Evolutionary conservation across 2,888 invertebrate genomes (phyloP).

Genomic region (Automeris io): DNA sequence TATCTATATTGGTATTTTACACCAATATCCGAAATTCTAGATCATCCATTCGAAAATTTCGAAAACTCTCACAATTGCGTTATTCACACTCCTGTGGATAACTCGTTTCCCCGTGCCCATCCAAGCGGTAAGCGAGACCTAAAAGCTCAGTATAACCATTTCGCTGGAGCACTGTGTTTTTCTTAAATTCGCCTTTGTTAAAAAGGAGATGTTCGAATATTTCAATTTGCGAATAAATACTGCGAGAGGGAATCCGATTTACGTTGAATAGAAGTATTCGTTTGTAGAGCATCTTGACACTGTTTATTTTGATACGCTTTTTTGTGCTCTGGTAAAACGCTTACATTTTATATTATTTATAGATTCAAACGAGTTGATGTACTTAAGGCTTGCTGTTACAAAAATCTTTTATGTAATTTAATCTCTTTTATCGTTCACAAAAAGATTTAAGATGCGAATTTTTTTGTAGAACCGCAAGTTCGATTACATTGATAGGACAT

Average conservation of each 20-base stretch:
- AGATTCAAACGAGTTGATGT: too few species aligned
- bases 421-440: too few species aligned
- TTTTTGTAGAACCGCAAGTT: too few species aligned
- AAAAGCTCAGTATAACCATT: neutral
- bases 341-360: neutral
- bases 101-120: neutral
- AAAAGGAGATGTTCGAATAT: constrained; percentile 1
- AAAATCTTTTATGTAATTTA: too few species aligned
- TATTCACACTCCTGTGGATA: neutral
- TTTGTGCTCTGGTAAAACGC: neutral
- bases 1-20: too few species aligned
- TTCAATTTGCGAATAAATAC: constrained; percentile 1
- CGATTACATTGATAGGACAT: too few species aligned
- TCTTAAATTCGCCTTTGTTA: constrained; percentile 1
- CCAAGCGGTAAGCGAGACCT: neutral
- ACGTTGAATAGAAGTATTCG: neutral
- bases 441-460: too few species aligned
- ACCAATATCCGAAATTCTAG: too few species aligned
- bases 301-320: neutral
- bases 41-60: too few species aligned
- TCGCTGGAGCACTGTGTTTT: neutral
- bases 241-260: neutral
- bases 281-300: neutral
- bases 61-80: neutral
- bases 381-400: too few species aligned